Evolutionary conservation across 2,888 invertebrate genomes (phyloP).

Genomic region (Gibbula magus): DNA sequence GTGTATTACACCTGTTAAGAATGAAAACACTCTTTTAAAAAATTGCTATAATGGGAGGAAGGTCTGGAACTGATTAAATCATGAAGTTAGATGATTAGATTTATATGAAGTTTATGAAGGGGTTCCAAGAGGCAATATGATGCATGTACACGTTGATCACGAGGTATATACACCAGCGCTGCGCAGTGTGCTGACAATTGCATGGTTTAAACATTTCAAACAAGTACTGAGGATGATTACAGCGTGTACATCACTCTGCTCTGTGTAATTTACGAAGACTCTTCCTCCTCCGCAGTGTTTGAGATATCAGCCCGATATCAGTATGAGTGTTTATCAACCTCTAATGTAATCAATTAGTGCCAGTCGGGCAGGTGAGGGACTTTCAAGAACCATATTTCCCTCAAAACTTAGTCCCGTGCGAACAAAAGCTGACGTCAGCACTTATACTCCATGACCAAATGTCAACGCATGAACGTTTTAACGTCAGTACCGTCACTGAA

Average conservation of each 20-base stretch:
- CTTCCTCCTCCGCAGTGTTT: background rate
- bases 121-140: too few species aligned
- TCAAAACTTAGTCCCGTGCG: background rate
- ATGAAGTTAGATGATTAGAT: too few species aligned
- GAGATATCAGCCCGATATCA: background rate
- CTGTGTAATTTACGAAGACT: background rate
- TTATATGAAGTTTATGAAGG: too few species aligned
- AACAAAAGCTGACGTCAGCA: conserved; percentile 15
- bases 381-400: background rate
- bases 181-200: too few species aligned
- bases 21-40: too few species aligned
- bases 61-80: too few species aligned
- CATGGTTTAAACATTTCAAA: too few species aligned
- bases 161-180: too few species aligned
- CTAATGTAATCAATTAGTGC: conserved; percentile 2
- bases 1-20: too few species aligned
- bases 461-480: background rate
- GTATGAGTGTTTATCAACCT: background rate
- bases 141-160: too few species aligned
- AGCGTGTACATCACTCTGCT: background rate
- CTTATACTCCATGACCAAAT: background rate
- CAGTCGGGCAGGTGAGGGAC: background rate
- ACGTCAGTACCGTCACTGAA: background rate
- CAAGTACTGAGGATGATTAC: background rate
- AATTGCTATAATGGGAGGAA: too few species aligned